phyloP scores from a whole-genome alignment of 2,888 invertebrate species.

The Lypha dubia region DNA sequence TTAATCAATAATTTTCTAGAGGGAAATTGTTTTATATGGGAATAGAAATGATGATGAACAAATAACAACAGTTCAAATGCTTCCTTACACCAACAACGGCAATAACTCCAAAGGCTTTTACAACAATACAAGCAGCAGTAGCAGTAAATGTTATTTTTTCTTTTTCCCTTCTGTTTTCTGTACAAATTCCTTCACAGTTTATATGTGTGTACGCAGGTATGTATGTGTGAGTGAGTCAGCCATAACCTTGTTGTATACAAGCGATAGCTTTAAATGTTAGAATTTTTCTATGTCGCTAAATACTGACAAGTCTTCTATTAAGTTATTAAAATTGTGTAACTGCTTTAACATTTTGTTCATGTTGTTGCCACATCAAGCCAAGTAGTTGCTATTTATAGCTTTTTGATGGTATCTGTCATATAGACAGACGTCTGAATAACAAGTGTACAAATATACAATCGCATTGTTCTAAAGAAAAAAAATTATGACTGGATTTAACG shows the following conservation, averaged over 20 bases:
- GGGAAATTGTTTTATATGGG: slow-evolving; percentile 32
- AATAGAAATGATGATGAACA: slow-evolving; percentile 5
- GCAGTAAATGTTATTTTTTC: slow-evolving; percentile 25
- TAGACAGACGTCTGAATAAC: slow-evolving; percentile 50
- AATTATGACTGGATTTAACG: neutral
- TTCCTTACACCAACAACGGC: slow-evolving; percentile 12
- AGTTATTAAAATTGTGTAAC: slow-evolving; percentile 68
- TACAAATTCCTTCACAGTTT: slow-evolving; percentile 28
- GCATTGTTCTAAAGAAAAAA: neutral
- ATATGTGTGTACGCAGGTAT: neutral
- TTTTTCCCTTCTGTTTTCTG: slow-evolving; percentile 20
- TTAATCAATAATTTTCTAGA: slow-evolving; percentile 67
- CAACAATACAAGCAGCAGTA: neutral
- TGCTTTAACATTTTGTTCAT: slow-evolving; percentile 38
- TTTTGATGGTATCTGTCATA: slow-evolving; percentile 52
- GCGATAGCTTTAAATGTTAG: neutral
- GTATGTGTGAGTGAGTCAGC: neutral
- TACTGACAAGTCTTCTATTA: slow-evolving; percentile 55
- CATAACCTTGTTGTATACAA: neutral
- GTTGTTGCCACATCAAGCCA: slow-evolving; percentile 10
- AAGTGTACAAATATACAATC: slow-evolving; percentile 50
- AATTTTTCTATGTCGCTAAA: slow-evolving; percentile 14
- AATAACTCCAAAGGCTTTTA: neutral
- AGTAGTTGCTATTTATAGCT: neutral
- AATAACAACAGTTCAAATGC: slow-evolving; percentile 33